Evolutionary conservation across 2,888 invertebrate species (phyloP), one percentile per base, ranked within the genome.

Genomic region (Pediacus dermestoides): DNA sequence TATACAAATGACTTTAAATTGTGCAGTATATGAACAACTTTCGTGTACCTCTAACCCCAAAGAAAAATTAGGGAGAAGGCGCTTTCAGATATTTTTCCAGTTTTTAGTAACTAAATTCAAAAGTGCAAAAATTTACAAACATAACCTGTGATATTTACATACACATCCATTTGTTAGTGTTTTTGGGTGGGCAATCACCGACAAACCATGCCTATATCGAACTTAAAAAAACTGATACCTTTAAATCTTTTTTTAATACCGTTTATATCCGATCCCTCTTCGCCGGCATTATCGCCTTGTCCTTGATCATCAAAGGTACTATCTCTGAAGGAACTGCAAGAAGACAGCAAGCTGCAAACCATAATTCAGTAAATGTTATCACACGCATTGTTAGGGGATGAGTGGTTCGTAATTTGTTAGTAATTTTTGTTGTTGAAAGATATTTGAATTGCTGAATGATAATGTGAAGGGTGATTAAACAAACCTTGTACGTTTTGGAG

Each of bases 401-500:
- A n/a, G 26, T 47, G 36, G 46, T 44, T 44, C 39, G 42, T 46
- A 38, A 9, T n/a, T 16, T 28, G 28, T 35, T 14, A 32, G 37
- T 43, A 40, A 35, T 35, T 30, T n/a, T n/a, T n/a, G n/a, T n/a
- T n/a, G n/a, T n/a, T n/a, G n/a, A n/a, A n/a, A n/a, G 18, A n/a
- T 14, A 18, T 16, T 30, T 8, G n/a, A 18, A 27, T 12, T 34
- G 16, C 3, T 18, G 3, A 16, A 26, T 8, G 34, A 16, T 10
- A 12, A 6, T 37, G 18, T 7, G 18, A 14, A 18, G 11, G 16
- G 18, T 7, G 6, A 12, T 4, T 11, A 2, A 27, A 42, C 52
- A 31, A 72, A 90, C 89, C 90, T 91, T 51, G 95, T 95, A 55
- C 95, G 78, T 70, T 94, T 93, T 16, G 95, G 95, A 43, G 95